Conservation (phyloP, 35 echinoderm and acorn worm species). For the Heliocidaris tuberculata region DNA sequence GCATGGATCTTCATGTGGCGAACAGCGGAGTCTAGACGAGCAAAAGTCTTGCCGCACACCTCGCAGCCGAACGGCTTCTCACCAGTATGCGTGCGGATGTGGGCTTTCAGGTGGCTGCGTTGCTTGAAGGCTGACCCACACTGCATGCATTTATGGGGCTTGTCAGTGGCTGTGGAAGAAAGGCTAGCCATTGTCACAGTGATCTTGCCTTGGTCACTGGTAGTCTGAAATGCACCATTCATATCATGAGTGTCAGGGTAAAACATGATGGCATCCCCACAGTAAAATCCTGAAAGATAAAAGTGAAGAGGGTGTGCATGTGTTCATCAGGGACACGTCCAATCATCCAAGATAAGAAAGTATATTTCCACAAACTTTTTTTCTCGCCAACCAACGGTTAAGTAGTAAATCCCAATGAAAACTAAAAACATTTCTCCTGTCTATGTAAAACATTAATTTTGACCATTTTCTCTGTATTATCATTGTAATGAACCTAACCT, state of each 20-base stretch:
- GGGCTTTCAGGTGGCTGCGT: conserved; percentile 16
- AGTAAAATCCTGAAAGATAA: not conserved
- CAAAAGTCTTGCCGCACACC: conserved; percentile 25
- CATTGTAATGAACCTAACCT: too few relatives aligned
- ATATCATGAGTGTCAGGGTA: conserved; percentile 14
- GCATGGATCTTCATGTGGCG: conserved; percentile 34
- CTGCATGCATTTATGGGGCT: conserved; percentile 24
- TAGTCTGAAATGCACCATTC: not conserved
- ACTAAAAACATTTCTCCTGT: too few relatives aligned
- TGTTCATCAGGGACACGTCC: too few relatives aligned
- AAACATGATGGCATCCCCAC: conserved; percentile 28
- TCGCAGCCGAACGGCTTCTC: conserved; percentile 30
- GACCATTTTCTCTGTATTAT: too few relatives aligned
- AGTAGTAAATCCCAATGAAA: too few relatives aligned
- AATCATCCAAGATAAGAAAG: too few relatives aligned
- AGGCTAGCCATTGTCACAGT: not conserved
- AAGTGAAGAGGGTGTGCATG: not conserved
- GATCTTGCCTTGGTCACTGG: not conserved
- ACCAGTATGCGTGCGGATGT: conserved; percentile 6
- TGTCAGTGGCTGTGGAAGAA: not conserved
- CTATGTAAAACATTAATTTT: too few relatives aligned
- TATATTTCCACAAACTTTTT: too few relatives aligned
- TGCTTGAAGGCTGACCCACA: conserved; percentile 21
- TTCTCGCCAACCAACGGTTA: too few relatives aligned
- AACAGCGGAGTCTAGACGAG: not conserved